Conservation (phyloP, 2,888 invertebrate species). For the Elmis aenea region DNA sequence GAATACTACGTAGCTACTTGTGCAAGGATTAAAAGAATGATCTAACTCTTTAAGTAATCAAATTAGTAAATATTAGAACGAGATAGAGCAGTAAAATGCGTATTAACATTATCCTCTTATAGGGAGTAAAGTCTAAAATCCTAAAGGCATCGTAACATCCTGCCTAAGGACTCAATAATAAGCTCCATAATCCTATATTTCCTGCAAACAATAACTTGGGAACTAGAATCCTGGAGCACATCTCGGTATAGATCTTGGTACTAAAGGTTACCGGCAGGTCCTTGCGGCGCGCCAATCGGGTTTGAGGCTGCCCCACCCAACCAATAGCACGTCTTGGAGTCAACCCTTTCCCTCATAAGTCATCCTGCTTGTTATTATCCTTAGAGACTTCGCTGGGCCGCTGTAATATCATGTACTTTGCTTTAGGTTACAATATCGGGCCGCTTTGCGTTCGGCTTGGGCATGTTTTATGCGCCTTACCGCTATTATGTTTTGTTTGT, state of each 20-base stretch:
- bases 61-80: too few species aligned
- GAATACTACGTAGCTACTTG: too few species aligned
- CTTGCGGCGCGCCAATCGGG: constrained; percentile 48
- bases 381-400: constrained; percentile 26
- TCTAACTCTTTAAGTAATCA: too few species aligned
- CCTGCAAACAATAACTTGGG: constrained; percentile 40
- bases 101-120: constrained; percentile 26
- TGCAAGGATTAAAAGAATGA: too few species aligned
- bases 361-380: constrained; percentile 15
- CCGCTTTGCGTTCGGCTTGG: constrained; percentile 30
- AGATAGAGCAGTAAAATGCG: too few species aligned
- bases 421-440: constrained; percentile 36
- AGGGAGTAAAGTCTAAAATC: constrained; percentile 18
- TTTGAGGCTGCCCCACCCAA: constrained; percentile 47
- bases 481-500: constrained; percentile 35
- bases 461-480: constrained; percentile 32
- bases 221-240: constrained; percentile 22
- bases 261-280: constrained; percentile 42
- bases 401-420: constrained; percentile 37
- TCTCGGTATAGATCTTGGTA: constrained; percentile 43
- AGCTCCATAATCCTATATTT: constrained; percentile 39
- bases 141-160: constrained; percentile 28
- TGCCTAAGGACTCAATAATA: constrained; percentile 36
- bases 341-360: constrained; percentile 38
- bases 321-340: constrained; percentile 47